Percentiles rank a stretch among this genome's conserved stretches.
phyloP scores from a whole-genome alignment of 2,888 invertebrate genomes.

The Mylabris sibirica region DNA sequence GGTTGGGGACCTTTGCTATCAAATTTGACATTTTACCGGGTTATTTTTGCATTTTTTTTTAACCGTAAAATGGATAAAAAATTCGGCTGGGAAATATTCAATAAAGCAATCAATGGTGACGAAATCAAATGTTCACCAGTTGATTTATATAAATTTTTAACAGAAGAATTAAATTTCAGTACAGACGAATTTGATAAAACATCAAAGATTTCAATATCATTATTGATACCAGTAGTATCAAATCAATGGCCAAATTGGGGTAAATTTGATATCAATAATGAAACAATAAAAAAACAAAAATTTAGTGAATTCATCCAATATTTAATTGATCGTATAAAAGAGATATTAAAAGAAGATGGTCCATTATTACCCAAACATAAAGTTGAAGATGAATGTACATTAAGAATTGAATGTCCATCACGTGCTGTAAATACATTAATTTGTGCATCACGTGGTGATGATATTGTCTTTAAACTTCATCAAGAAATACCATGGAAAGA shows the following conservation, averaged over 20 bases:
- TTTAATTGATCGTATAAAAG: background rate
- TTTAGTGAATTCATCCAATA: background rate
- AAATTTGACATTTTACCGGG: too few species aligned
- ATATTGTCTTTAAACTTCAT: background rate
- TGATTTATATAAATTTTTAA: background rate
- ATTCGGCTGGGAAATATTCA: background rate
- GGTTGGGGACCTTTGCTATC: too few species aligned
- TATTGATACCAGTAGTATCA: background rate
- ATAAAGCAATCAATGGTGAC: background rate
- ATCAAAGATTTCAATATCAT: background rate
- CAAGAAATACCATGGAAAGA: background rate
- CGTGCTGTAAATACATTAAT: background rate
- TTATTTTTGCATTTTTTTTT: too few species aligned
- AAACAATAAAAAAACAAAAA: background rate
- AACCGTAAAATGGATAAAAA: background rate
- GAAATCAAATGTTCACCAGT: background rate
- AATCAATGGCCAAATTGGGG: background rate
- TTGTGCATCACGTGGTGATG: background rate
- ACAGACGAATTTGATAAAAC: background rate
- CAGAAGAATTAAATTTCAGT: background rate
- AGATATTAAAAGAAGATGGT: background rate
- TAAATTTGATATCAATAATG: background rate
- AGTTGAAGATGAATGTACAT: background rate
- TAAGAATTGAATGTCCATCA: background rate
- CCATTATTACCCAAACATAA: background rate